Evolutionary conservation across 2,888 invertebrate genomes (phyloP).

Genomic region (Coelopa pilipes): DNA sequence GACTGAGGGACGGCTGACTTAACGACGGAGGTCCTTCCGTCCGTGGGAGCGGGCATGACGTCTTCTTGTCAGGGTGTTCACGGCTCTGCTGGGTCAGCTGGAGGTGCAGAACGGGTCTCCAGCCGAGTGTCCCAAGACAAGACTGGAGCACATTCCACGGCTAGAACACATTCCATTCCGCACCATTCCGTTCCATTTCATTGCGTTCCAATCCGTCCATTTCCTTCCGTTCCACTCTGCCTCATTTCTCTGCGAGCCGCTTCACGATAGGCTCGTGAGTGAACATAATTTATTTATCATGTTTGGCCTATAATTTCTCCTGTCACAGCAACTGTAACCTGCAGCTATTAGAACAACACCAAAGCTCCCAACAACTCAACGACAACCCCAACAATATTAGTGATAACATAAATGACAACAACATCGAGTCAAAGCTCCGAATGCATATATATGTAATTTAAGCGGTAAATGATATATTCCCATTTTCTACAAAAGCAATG

Average conservation of each 20-base stretch:
- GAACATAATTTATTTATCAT: conserved; percentile 44
- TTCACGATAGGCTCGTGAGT: neutral
- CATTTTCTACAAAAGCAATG: too few species aligned
- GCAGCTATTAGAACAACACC: too few species aligned
- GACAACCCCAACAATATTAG: too few species aligned
- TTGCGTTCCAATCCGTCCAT: conserved; percentile 20
- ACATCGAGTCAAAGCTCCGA: too few species aligned
- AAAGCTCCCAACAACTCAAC: too few species aligned
- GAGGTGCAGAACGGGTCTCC: too few species aligned
- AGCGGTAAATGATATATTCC: too few species aligned
- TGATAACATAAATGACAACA: too few species aligned
- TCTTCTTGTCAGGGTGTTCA: neutral
- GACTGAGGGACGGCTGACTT: conserved; percentile 25
- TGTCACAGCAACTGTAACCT: conserved; percentile 48
- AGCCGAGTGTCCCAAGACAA: too few species aligned
- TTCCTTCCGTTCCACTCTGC: conserved; percentile 27
- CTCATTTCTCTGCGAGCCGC: neutral
- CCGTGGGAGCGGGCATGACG: too few species aligned
- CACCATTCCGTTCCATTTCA: conserved; percentile 11
- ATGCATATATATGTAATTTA: too few species aligned
- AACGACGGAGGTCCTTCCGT: conserved; percentile 37
- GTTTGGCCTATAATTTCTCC: conserved; percentile 47
- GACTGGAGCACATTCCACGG: too few species aligned
- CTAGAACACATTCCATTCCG: neutral
- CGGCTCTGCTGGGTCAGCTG: neutral